phyloP scores from a whole-genome alignment of 2,113 vertebrate genomes.

The Chaetodon auriga region DNA sequence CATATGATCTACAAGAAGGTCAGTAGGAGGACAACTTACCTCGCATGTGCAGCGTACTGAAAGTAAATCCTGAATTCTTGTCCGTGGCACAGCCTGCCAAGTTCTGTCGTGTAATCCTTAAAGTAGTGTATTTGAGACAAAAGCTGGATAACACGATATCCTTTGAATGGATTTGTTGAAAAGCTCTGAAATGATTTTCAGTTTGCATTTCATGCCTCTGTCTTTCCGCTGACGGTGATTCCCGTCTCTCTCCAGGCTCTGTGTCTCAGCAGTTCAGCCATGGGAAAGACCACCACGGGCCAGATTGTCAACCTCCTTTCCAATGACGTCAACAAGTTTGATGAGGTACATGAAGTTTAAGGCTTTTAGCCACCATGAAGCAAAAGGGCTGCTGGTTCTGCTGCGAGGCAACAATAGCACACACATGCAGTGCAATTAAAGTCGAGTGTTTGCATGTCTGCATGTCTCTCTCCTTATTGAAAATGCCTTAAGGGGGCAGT shows the following conservation, averaged over 20 bases:
- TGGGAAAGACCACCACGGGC: constrained; percentile 95
- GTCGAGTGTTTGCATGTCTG: no score
- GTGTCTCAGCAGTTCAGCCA: constrained; percentile 89
- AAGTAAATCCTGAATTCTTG: not conserved
- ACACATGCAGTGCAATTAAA: no score
- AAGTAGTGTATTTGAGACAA: not conserved
- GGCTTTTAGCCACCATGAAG: not conserved
- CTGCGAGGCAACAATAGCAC: no score
- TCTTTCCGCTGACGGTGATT: not conserved
- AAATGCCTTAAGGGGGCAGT: no score
- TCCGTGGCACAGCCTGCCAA: not conserved
- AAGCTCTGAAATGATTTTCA: not conserved
- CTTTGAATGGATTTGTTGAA: no score
- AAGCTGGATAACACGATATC: not conserved
- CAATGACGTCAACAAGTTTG: constrained; percentile 97
- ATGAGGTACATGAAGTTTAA: constrained; percentile 86
- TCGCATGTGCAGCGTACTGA: not conserved
- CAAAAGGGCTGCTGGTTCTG: not conserved
- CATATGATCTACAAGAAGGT: constrained; percentile 97
- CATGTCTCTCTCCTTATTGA: no score
- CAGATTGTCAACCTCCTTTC: constrained; percentile 98
- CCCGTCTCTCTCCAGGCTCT: constrained; percentile 85
- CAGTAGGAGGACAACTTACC: not conserved
- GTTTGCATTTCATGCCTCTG: not conserved
- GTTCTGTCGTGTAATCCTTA: not conserved